Base-by-base conservation (phyloP, 1,140 invertebrate genomes). In the Bombus turneri region DNA sequence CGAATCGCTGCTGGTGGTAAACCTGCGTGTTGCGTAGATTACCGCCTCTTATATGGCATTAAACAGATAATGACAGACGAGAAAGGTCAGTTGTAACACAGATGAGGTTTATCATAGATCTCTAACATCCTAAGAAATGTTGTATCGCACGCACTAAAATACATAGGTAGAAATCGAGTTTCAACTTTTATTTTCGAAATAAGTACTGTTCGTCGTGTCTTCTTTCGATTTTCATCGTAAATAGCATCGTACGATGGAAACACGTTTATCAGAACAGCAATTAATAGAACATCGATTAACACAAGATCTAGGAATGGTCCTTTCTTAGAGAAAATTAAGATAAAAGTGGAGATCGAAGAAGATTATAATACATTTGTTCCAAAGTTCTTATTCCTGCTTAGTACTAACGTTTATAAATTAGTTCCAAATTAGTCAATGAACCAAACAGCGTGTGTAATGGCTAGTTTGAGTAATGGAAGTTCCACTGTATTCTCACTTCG, bases 1-100 rank as follows among this genome's bases (percentile, higher is more conserved):
- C 78, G 79, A 90, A 86, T 92, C 90, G 86, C 86, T 86, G 90
- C 86, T 91, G 87, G 89, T 91, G 90, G 87, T 91, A 92, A 89
- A 86, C 77, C 81, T 76, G 73, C 83, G 69, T 82, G 77, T 41
- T 80, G 34, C 28, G 66, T 84, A 89, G 80, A 76, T 87, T 73
- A 74, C 83, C 82, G 81, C 90, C 92, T 91, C 92, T 91, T 87
- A 92, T 89, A 89, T 81, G 85, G 79, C 83, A 57, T 66, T 73
- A 68, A 71, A 64, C 69, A 31, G 64, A 85, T 71, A 64, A 87
- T 93, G 93, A 94, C 89, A 76, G 85, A 93, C 92, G 88, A 75
- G 87, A 80, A 89, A 88, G 87, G 90, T 91, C 88, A 84, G 75
- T 31, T 8, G 31, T 66, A 31, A 66, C 15, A 34, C 15, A 18